These are phyloP conservation scores for Nannoperca australis DNA, from an alignment of 2,797 vertebrate genomes.

Conservation along the genomic window DNA sequence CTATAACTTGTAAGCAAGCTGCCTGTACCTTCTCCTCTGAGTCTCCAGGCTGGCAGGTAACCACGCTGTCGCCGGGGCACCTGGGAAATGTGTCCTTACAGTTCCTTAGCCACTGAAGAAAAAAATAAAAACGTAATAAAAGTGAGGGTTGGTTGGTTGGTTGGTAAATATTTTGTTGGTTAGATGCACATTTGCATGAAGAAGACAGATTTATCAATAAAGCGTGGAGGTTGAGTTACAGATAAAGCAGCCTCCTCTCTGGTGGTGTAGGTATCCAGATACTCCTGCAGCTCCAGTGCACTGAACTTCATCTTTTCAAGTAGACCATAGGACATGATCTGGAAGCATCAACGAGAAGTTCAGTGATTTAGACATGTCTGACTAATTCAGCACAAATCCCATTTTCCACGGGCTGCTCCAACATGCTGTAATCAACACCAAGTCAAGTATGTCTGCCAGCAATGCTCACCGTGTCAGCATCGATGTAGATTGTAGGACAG, in stretches of 20 bases:
- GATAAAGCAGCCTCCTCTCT: constrained; percentile 94
- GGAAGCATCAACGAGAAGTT: constrained; percentile 42
- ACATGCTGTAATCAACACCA: background rate
- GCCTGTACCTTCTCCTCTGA: constrained; percentile 95
- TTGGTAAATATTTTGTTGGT: constrained; percentile 8
- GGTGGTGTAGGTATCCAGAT: constrained; percentile 96
- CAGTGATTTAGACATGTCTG: background rate
- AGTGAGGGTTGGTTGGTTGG: background rate
- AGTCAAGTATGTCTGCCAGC: background rate
- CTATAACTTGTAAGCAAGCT: background rate
- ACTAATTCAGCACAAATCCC: background rate
- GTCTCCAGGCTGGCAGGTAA: constrained; percentile 97
- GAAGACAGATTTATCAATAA: background rate
- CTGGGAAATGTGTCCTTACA: constrained; percentile 97
- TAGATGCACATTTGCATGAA: background rate
- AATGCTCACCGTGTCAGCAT: constrained; percentile 95
- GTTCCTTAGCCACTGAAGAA: constrained; percentile 94
- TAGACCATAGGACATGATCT: constrained; percentile 97
- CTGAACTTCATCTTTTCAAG: constrained; percentile 99
- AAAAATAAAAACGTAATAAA: background rate
- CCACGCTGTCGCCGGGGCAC: constrained; percentile 94
- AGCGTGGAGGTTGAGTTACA: constrained; percentile 74
- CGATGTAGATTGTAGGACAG: constrained; percentile 96
- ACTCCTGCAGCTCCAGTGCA: constrained; percentile 96
- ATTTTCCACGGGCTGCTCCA: background rate